Percentiles rank a stretch among this genome's conserved stretches.
Evolutionary conservation across 2,797 vertebrate genomes (phyloP).

Genomic region (Amphiprion clarkii): DNA sequence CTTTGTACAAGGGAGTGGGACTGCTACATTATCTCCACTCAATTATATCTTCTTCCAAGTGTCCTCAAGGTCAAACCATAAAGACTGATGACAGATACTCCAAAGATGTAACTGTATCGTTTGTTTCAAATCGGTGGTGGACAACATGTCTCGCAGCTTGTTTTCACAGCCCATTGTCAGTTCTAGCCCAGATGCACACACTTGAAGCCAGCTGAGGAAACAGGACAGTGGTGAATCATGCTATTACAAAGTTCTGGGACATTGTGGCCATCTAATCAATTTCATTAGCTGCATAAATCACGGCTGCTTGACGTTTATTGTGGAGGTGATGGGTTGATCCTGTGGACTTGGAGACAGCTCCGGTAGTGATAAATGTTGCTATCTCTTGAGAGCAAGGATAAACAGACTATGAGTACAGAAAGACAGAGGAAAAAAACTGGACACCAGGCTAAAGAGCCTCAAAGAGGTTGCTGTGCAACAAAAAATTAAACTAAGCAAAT

Average conservation of each 20-base stretch:
- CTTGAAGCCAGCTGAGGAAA: constrained; percentile 64
- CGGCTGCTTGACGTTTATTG: constrained; percentile 94
- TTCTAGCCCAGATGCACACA: constrained; percentile 30
- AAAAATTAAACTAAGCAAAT: constrained; percentile 38
- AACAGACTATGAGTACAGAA: constrained; percentile 70
- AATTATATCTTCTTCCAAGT: constrained; percentile 66
- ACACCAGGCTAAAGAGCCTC: constrained; percentile 32
- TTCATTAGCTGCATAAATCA: constrained; percentile 96
- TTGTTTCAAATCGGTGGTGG: constrained; percentile 34
- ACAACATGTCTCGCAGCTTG: constrained; percentile 18
- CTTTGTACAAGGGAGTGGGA: constrained; percentile 75
- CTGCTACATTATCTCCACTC: constrained; percentile 69
- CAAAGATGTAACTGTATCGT: constrained; percentile 62
- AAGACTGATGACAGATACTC: constrained; percentile 45
- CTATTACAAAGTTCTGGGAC: constrained; percentile 74
- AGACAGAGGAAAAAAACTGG: constrained; percentile 39
- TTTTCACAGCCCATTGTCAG: constrained; percentile 12
- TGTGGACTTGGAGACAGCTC: constrained; percentile 90
- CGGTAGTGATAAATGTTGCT: constrained; percentile 90
- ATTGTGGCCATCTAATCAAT: constrained; percentile 90
- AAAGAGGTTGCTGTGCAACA: constrained; percentile 35
- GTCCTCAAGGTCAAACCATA: constrained; percentile 68
- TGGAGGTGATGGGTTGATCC: constrained; percentile 93
- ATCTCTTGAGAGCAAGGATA: constrained; percentile 88
- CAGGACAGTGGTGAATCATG: constrained; percentile 86